phyloP scores from a whole-genome alignment of 2,113 vertebrate genomes.

The Pao palembangensis region DNA sequence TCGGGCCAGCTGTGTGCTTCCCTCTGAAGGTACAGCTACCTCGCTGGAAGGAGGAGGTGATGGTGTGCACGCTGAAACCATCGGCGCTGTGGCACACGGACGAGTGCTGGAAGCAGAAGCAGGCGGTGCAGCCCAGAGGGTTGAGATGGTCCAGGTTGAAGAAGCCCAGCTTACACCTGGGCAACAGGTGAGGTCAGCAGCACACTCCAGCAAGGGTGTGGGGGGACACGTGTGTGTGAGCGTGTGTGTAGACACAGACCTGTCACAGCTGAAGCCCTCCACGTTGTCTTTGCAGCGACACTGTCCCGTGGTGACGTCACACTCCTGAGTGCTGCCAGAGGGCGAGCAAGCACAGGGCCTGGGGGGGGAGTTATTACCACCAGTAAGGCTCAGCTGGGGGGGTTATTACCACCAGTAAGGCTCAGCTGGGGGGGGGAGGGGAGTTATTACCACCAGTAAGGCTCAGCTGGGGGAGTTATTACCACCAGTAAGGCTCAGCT shows the following conservation, averaged over 20 bases:
- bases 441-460: too few relatives aligned
- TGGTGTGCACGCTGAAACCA: conserved; percentile 78
- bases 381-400: too few relatives aligned
- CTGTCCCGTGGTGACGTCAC: conserved; percentile 85
- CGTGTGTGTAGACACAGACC: conserved; percentile 62
- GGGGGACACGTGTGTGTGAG: conserved; percentile 22
- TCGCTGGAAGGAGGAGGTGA: conserved; percentile 80
- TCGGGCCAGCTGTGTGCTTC: not conserved
- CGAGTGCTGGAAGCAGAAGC: conserved; percentile 96
- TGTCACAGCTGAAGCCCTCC: conserved; percentile 94
- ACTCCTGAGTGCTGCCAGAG: conserved; percentile 88
- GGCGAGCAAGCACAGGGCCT: conserved; percentile 87
- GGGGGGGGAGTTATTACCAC: not conserved
- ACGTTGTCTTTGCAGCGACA: conserved; percentile 92
- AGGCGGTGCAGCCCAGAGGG: conserved; percentile 87
- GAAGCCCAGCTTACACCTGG: conserved; percentile 94
- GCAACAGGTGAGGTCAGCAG: not conserved
- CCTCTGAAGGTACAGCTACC: conserved; percentile 64
- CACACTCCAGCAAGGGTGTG: not conserved
- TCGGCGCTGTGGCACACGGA: conserved; percentile 86
- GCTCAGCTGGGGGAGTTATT: too few relatives aligned
- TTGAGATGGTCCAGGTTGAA: conserved; percentile 88
- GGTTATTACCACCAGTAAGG: too few relatives aligned
- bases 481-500: too few relatives aligned
- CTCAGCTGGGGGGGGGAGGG: not conserved